These are phyloP conservation scores for Rhinichthys osculus DNA, from an alignment of 2,797 vertebrate genomes.

Conservation along the genomic window DNA sequence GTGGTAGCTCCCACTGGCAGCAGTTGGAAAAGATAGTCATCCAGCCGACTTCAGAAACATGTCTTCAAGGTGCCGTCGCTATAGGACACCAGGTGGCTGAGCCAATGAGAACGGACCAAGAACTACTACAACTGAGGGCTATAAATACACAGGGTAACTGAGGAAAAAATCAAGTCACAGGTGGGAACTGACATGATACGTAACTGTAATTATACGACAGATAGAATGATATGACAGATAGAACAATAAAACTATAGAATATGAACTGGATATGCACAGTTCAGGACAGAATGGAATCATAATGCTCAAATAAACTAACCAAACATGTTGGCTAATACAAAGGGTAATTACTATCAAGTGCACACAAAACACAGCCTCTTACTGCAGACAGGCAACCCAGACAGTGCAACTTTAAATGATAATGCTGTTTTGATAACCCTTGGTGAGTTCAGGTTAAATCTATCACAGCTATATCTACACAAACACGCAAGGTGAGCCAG, in stretches of 20 bases:
- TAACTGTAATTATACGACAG: no score
- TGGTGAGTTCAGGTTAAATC: constrained; percentile 30
- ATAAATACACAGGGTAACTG: neutral
- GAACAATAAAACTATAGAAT: no score
- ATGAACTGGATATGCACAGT: neutral
- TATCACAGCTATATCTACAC: constrained; percentile 26
- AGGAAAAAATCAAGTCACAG: neutral
- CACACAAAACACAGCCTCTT: constrained; percentile 1
- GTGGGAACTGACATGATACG: no score
- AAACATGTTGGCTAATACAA: constrained; percentile 3
- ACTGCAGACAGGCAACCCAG: neutral
- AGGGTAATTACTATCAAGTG: neutral
- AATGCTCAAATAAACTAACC: constrained; percentile 11
- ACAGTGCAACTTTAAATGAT: neutral
- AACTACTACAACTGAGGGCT: neutral
- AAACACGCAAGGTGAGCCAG: constrained; percentile 15
- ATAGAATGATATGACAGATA: no score
- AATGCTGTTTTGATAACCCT: constrained; percentile 34
- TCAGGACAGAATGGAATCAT: neutral
- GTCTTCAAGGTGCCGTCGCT: neutral
- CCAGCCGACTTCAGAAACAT: neutral
- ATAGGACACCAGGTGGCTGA: neutral
- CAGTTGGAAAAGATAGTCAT: neutral
- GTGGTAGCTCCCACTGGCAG: no score
- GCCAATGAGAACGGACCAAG: neutral